Conservation (phyloP, 2,113 vertebrate species). For the Paraplagusia blochii region DNA sequence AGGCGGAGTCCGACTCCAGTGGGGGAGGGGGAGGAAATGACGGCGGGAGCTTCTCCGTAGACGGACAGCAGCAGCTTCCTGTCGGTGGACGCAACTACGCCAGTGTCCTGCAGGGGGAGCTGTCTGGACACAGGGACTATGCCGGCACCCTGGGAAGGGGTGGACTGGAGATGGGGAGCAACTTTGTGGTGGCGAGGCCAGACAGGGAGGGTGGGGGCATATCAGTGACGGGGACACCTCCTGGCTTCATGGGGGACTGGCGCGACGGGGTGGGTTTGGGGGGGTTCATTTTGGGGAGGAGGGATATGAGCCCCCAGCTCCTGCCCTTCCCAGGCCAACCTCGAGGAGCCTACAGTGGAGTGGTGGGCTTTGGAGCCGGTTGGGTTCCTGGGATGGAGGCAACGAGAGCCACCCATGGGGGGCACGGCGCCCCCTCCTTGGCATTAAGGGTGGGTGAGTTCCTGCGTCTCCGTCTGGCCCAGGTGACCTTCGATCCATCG, state of each 20-base stretch:
- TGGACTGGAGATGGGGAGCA: slow-evolving; percentile 76
- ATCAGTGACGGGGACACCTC: slow-evolving; percentile 59
- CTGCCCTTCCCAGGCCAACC: slow-evolving; percentile 73
- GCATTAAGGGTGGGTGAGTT: slow-evolving; percentile 83
- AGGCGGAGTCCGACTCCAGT: slow-evolving; percentile 46
- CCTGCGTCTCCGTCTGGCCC: slow-evolving; percentile 80
- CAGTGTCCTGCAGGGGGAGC: slow-evolving; percentile 63
- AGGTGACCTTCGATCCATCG: slow-evolving; percentile 85
- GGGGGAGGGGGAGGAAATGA: slow-evolving; percentile 21
- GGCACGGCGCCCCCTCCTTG: slow-evolving; percentile 67
- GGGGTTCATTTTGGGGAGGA: slow-evolving; percentile 69
- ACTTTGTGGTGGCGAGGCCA: slow-evolving; percentile 70
- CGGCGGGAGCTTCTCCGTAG: slow-evolving; percentile 28
- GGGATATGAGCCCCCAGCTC: slow-evolving; percentile 78
- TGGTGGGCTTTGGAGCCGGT: slow-evolving; percentile 67
- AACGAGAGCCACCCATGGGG: slow-evolving; percentile 51
- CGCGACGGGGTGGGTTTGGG: slow-evolving; percentile 71
- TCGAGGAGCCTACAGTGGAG: slow-evolving; percentile 59
- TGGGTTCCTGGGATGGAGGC: slow-evolving; percentile 70
- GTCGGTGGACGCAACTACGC: slow-evolving; percentile 56
- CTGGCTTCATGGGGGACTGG: slow-evolving; percentile 75
- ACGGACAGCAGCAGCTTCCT: slow-evolving; percentile 57
- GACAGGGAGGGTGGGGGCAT: slow-evolving; percentile 71
- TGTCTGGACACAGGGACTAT: slow-evolving; percentile 64
- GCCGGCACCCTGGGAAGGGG: slow-evolving; percentile 67